Conservation (phyloP, 2,888 invertebrate species). For the Esperia sulphurella region DNA sequence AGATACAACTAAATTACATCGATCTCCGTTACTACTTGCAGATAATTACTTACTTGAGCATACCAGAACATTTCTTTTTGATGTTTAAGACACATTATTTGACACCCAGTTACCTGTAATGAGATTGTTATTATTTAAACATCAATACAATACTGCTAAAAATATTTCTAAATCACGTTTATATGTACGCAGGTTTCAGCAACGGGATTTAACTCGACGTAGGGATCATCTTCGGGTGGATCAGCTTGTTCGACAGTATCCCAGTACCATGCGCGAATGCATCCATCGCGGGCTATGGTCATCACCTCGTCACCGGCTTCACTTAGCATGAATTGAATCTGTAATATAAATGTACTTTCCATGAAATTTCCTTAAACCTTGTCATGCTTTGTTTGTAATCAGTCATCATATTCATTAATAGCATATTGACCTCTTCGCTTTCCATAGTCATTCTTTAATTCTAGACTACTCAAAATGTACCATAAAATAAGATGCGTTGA, state of each 20-base stretch:
- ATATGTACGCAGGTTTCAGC: conserved; percentile 84
- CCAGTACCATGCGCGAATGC: conserved; percentile 92
- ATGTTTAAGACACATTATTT: conserved; percentile 68
- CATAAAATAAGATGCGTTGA: too few species aligned
- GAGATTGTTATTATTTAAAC: not conserved
- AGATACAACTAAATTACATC: too few species aligned
- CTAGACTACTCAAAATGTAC: too few species aligned
- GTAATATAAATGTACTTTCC: conserved; percentile 23
- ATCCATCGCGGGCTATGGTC: conserved; percentile 85
- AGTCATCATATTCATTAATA: too few species aligned
- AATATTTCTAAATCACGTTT: not conserved
- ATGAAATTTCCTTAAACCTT: too few species aligned
- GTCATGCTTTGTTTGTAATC: too few species aligned
- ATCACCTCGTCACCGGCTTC: conserved; percentile 65
- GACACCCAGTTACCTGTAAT: conserved; percentile 62
- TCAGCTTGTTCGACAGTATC: conserved; percentile 94
- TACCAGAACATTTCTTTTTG: conserved; percentile 81
- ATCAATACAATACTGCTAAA: not conserved
- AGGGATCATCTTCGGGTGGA: conserved; percentile 87
- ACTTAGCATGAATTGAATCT: conserved; percentile 73
- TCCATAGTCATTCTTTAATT: too few species aligned
- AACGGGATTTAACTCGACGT: conserved; percentile 91
- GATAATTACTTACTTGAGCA: conserved; percentile 82
- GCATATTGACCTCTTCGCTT: too few species aligned
- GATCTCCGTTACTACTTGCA: too few species aligned